Percentiles rank a stretch among this genome's conserved stretches.
Conservation (phyloP, 2,888 invertebrate genomes). For the Brachyptera risi region DNA sequence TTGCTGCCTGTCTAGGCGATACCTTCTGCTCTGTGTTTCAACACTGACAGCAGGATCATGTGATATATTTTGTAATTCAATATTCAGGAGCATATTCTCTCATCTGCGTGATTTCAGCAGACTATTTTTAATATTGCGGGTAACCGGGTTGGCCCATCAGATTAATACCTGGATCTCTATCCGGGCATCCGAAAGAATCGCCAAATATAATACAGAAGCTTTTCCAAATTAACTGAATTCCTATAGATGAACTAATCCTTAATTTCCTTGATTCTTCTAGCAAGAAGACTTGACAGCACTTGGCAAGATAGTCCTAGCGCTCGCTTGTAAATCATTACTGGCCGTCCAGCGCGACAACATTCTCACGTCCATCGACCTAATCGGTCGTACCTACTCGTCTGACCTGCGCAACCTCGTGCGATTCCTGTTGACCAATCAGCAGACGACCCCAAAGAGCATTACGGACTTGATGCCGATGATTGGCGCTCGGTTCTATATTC, state of each 20-base stretch:
- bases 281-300: slow-evolving; percentile 91
- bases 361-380: slow-evolving; percentile 81
- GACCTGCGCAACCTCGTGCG: slow-evolving; percentile 84
- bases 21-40: no score
- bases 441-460: slow-evolving; percentile 62
- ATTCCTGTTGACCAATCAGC: slow-evolving; percentile 63
- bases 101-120: no score
- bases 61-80: no score
- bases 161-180: no score
- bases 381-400: slow-evolving; percentile 84
- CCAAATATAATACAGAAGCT: no score
- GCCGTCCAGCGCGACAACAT: slow-evolving; percentile 85
- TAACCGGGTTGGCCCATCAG: no score
- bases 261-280: slow-evolving; percentile 43
- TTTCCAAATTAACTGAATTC: not conserved
- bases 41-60: no score
- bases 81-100: no score
- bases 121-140: no score
- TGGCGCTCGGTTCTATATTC: slow-evolving; percentile 93
- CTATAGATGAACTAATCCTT: no score
- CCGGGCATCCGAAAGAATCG: no score
- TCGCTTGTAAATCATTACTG: slow-evolving; percentile 89
- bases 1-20: no score
- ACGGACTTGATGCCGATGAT: slow-evolving; percentile 99
- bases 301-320: slow-evolving; percentile 83